Evolutionary conservation across 2,113 vertebrate species (phyloP).

Genomic region (Uria lomvia): DNA sequence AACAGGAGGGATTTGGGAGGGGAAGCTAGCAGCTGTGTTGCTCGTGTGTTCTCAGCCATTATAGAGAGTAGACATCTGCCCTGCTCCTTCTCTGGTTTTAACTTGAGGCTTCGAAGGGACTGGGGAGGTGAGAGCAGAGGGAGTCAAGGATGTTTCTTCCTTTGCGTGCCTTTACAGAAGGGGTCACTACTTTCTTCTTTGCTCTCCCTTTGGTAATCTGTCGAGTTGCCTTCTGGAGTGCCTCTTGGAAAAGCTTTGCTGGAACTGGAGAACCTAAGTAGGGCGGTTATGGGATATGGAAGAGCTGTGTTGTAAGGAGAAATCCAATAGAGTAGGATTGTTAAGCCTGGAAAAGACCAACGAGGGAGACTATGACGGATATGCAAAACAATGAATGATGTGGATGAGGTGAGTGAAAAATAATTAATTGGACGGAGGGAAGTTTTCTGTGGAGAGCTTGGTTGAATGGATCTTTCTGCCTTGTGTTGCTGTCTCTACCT

Average conservation of each 20-base stretch:
- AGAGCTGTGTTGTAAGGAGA: neutral
- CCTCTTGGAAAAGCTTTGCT: neutral
- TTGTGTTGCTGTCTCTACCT: neutral
- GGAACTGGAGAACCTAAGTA: neutral
- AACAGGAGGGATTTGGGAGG: neutral
- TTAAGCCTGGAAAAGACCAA: neutral
- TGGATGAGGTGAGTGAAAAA: neutral
- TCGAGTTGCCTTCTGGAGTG: neutral
- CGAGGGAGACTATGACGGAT: neutral
- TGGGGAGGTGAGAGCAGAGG: neutral
- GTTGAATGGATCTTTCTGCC: neutral
- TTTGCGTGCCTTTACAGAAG: neutral
- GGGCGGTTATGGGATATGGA: neutral
- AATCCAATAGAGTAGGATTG: neutral
- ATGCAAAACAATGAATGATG: neutral
- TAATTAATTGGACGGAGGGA: rapidly evolving
- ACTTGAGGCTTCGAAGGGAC: neutral
- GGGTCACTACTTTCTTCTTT: neutral
- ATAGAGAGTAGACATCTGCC: neutral
- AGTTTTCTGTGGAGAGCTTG: neutral
- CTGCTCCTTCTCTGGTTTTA: neutral
- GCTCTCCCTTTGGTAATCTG: neutral
- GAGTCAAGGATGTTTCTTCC: neutral
- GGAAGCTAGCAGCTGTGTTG: neutral
- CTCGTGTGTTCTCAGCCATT: neutral